Base-by-base conservation (phyloP, 2,888 invertebrate genomes). In the Branchellion lobata region DNA sequence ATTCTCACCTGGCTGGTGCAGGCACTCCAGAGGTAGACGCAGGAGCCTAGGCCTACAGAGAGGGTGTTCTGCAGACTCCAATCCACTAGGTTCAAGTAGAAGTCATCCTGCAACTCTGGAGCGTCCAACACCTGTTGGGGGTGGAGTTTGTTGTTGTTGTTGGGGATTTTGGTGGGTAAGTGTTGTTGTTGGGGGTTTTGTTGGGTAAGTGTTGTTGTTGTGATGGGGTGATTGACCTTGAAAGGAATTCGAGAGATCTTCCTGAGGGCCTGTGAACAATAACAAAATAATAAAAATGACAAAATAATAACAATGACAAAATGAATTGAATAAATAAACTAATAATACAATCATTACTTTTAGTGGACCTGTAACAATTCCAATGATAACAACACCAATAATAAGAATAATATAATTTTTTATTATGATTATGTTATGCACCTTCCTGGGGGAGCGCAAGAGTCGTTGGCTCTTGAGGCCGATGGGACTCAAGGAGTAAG, bases 21-120 rank as follows among this genome's bases (percentile, higher is more conserved):
- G 11, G 99, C 99, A 85, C 96, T 97, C 99, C 99, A 99, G 81
- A 99, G 89, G 88, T 99, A 99, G 0, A 99, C 99, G 87, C 97
- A 97, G 85, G 95, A 95, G 47, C 96, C 97, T 29, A 99, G 90
- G 0, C 99, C 99, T 1, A 99, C 99, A 86, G 96, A 95, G 81
- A 99, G 91, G 51, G 98, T 96, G 88, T 99, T 99, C 89, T 96
- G 96, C 78, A 96, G 94, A 2, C 97, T 96, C 99, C 99, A 99
- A 88, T 99, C 99, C 51, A 99, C 98, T 82, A 99, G 91, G 89
- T 99, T 99, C 84, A 99, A 89, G 87, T 97, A 97, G 90, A 99
- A 99, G 89, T 99, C 99, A 89, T 99, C 99, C 89, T 98, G 95
- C 80, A 96, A 89, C 88, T 97, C 96, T 2, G 96, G 96, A 1